Conservation (phyloP, 2,797 vertebrate genomes). For the Alosa sapidissima region DNA sequence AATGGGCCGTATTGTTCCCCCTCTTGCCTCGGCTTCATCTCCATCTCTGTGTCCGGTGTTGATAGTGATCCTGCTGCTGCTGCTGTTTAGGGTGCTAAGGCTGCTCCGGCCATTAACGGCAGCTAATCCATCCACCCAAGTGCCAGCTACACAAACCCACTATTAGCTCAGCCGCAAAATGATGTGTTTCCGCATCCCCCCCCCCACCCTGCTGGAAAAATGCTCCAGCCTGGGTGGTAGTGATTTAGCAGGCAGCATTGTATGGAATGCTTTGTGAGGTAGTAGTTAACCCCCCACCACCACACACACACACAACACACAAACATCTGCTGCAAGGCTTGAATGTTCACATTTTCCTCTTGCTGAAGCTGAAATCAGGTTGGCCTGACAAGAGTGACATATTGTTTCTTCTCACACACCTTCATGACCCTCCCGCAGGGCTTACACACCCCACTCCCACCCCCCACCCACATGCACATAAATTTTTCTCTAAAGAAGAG, state of each 20-base stretch:
- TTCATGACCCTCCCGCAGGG: neutral
- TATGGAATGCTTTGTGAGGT: no score
- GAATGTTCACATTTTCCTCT: neutral
- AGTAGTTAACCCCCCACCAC: no score
- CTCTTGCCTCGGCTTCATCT: slow-evolving; percentile 56
- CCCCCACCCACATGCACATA: no score
- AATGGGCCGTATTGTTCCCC: slow-evolving; percentile 77
- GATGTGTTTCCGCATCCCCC: slow-evolving; percentile 67
- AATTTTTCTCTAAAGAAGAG: neutral
- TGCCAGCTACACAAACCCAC: slow-evolving; percentile 70
- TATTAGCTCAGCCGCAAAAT: slow-evolving; percentile 75
- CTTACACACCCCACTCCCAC: no score
- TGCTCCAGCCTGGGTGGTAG: no score
- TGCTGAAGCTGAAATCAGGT: neutral
- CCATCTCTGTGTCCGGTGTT: slow-evolving; percentile 62
- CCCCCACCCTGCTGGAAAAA: neutral
- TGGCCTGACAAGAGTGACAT: neutral
- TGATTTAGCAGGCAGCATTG: no score
- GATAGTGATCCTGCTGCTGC: slow-evolving; percentile 57
- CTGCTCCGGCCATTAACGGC: slow-evolving; percentile 74
- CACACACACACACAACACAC: neutral
- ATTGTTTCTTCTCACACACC: neutral
- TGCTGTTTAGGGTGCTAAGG: slow-evolving; percentile 34
- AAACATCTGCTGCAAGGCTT: neutral
- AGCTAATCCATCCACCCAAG: slow-evolving; percentile 76